Conservation (phyloP, 2,888 invertebrate genomes). For the Ernsta delagoae region DNA sequence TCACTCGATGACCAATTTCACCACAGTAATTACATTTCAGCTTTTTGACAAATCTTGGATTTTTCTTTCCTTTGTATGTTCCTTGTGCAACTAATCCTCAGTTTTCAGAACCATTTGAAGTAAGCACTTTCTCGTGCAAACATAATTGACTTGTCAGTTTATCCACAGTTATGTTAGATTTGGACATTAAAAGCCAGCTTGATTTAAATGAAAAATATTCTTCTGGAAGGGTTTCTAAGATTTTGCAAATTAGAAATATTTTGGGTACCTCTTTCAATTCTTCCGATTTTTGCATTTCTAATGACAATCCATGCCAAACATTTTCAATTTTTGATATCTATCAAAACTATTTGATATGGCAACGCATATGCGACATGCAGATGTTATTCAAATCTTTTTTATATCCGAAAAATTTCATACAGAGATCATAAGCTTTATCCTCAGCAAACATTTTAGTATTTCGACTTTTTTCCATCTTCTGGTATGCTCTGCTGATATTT, state of each 20-base stretch:
- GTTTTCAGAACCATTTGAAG: neutral
- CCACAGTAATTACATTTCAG: neutral
- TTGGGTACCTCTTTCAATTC: neutral
- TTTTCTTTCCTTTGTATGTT: neutral
- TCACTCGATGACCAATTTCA: neutral
- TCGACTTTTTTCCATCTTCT: too few relatives aligned
- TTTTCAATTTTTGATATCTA: conserved; percentile 5
- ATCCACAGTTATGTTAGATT: neutral
- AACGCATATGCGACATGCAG: too few relatives aligned
- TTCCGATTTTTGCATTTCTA: neutral
- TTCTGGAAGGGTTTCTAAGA: conserved; percentile 7
- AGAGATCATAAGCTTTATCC: conserved; percentile 6
- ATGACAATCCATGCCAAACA: conserved; percentile 5
- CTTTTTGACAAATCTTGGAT: neutral
- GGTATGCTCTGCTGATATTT: too few relatives aligned
- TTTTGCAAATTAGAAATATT: conserved; percentile 11
- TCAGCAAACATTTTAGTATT: too few relatives aligned
- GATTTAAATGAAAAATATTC: conserved; percentile 2
- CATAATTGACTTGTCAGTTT: conserved; percentile 12
- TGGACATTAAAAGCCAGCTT: neutral
- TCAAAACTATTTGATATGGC: too few relatives aligned
- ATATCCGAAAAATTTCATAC: conserved; percentile 6
- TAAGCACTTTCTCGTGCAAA: neutral
- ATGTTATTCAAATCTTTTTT: neutral
- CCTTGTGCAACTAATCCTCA: neutral